These are phyloP conservation scores for Marmota monax DNA, from an alignment of 2,113 vertebrate species.

Conservation along the genomic window DNA sequence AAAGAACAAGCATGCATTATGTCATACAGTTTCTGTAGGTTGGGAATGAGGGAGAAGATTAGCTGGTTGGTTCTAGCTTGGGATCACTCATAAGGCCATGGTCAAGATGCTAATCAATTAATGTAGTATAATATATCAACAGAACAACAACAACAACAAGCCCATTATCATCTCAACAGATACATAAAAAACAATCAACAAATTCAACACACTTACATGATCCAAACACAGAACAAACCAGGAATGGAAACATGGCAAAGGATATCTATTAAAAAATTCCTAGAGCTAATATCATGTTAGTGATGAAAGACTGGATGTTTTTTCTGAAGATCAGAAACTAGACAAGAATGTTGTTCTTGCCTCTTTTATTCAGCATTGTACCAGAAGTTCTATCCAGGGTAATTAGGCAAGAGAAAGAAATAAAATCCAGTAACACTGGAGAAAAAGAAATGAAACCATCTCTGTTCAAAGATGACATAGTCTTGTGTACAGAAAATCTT, in stretches of 20 bases:
- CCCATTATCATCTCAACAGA: neutral
- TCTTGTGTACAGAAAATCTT: neutral
- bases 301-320: neutral
- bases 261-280: neutral
- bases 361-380: neutral
- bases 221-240: neutral
- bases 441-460: conserved; percentile 1
- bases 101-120: neutral
- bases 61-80: neutral
- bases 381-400: neutral
- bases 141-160: neutral
- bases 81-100: neutral
- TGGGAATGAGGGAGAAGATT: neutral
- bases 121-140: neutral
- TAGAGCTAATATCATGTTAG: neutral
- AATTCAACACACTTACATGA: neutral
- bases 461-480: neutral
- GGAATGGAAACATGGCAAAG: neutral
- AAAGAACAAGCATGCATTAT: neutral
- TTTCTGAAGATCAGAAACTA: neutral
- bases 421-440: neutral
- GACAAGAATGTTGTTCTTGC: neutral
- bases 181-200: neutral
- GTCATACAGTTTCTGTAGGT: neutral
- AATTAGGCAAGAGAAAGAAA: neutral